Base-by-base conservation (phyloP, 2,113 vertebrate genomes). In the Tretioscincus oriximinensis region DNA sequence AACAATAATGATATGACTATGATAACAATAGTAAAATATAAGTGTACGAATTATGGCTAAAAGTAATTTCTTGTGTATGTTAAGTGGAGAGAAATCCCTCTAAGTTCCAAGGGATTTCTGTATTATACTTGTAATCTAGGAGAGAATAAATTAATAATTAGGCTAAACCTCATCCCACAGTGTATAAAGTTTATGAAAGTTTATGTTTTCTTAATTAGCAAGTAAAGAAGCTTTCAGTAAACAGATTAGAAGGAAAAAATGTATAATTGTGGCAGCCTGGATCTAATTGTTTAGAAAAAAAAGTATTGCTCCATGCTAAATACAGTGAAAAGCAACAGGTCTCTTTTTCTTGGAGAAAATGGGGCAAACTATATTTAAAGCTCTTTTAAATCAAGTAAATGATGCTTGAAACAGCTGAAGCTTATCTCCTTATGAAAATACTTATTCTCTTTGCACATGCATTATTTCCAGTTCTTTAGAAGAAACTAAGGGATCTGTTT, bases 401-500 rank as follows among this genome's bases (percentile, higher is more conserved):
- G 47, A 82, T 63, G 84, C 79, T 5, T 83, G 91, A 90, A 77
- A 82, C 24, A 72, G 54, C 18, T 79, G 67, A 79, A 82, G 67
- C 14, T 8, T 31, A 20, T 76, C n/a, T 70, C 22, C 54, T 78
- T 78, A 72, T 64, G 85, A 84, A 92, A 86, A 75, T 31, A 74
- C 68, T 86, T 1, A 31, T 77, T 70, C 83, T 88, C 81, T 85
- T 88, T 70, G 87, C 83, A 87, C 83, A 89, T 93, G 91, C 91
- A 91, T 92, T 90, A 90, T 91, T 87, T 83, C 54, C 29, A 0
- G 1, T 76, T 83, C 81, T 84, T 89, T 72, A 85, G 88, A 76
- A 84, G 83, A 65, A 85, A 89, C 76, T 83, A 84, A 89, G 69
- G 70, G 82, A 70, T 41, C 88, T 86, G 63, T 90, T 92, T 77